Conservation (phyloP, 2,888 invertebrate species). For the Amblyteles armatorius region DNA sequence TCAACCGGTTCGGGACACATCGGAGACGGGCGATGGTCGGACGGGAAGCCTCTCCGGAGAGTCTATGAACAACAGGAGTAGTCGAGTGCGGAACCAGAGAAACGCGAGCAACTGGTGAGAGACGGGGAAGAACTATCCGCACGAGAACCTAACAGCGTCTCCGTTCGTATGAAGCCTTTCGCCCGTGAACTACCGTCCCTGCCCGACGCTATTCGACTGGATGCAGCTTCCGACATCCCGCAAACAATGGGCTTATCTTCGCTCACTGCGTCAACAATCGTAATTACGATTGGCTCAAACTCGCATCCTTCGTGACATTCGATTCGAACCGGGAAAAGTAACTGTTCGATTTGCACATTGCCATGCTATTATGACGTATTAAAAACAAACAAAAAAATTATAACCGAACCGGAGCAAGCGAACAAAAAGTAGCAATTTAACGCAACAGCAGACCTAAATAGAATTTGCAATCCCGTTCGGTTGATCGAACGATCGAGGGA, state of each 20-base stretch:
- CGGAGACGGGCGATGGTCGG: conserved; percentile 11
- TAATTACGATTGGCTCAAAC: conserved; percentile 10
- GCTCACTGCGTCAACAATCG: conserved; percentile 38
- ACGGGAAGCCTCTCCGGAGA: conserved; percentile 1
- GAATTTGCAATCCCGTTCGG: neutral
- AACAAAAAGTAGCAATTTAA: too few relatives aligned
- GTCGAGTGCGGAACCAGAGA: conserved; percentile 5
- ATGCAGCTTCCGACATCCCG: neutral
- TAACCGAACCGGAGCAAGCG: too few relatives aligned
- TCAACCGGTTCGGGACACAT: neutral
- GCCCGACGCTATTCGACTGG: conserved; percentile 7
- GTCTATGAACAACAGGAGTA: conserved; percentile 41
- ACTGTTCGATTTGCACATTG: too few relatives aligned
- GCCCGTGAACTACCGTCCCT: neutral
- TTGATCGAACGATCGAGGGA: neutral
- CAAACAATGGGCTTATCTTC: conserved; percentile 1
- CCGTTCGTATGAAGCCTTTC: neutral
- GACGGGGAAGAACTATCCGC: conserved; percentile 11
- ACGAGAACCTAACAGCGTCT: neutral
- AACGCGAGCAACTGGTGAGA: conserved; percentile 26
- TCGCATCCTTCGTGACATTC: neutral
- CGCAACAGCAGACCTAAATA: neutral
- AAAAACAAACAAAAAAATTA: too few relatives aligned
- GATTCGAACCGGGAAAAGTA: too few relatives aligned
- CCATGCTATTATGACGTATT: too few relatives aligned